These are phyloP conservation scores for Esperia sulphurella DNA, from an alignment of 2,888 invertebrate genomes.

Conservation along the genomic window DNA sequence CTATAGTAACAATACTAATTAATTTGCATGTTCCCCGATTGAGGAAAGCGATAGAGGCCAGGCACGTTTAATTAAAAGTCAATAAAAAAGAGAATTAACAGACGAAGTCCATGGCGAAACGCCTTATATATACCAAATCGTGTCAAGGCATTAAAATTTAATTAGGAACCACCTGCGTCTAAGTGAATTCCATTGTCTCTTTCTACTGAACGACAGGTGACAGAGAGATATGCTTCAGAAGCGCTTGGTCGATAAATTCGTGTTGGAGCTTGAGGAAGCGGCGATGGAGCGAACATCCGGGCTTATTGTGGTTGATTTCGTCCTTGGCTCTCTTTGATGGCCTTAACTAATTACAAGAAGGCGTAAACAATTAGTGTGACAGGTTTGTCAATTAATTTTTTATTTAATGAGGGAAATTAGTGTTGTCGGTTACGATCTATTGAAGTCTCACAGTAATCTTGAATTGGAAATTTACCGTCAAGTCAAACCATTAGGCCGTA, in stretches of 20 bases:
- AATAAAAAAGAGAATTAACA: constrained; percentile 30
- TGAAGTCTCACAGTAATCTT: too few species aligned
- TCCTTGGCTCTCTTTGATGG: constrained; percentile 38
- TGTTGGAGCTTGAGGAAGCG: constrained; percentile 43
- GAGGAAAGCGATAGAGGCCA: too few species aligned
- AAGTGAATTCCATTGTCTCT: constrained; percentile 17
- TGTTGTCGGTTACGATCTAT: too few species aligned
- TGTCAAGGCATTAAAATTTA: constrained; percentile 59
- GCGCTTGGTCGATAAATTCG: constrained; percentile 8
- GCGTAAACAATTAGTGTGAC: constrained; percentile 48
- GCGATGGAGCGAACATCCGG: constrained; percentile 63
- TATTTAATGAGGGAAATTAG: constrained; percentile 7
- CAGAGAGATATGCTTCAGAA: constrained; percentile 22
- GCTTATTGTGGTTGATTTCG: constrained; percentile 43
- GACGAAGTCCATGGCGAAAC: constrained; percentile 36
- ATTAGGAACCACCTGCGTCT: constrained; percentile 56
- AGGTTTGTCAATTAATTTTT: constrained; percentile 12
- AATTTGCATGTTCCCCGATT: too few species aligned
- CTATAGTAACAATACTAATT: too few species aligned
- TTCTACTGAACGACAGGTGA: constrained; percentile 25
- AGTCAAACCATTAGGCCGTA: too few species aligned
- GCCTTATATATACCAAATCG: constrained; percentile 40
- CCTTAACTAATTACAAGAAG: constrained; percentile 42
- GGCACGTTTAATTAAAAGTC: constrained; percentile 34
- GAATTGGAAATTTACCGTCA: too few species aligned